Base-by-base conservation (phyloP, 1,140 invertebrate species). In the Gonatopus flavifemur region DNA sequence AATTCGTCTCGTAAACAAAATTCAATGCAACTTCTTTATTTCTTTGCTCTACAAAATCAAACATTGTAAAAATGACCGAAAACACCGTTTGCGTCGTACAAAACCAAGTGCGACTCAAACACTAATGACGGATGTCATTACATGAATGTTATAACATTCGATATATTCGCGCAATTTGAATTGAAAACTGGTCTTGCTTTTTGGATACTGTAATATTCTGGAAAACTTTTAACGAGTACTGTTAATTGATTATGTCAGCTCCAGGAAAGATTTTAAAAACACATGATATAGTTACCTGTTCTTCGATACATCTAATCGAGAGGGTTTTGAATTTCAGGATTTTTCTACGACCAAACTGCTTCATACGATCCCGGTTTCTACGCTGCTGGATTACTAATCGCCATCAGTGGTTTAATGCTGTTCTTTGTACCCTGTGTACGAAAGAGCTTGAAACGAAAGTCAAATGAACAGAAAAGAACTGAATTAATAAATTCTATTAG, bases 361-460 rank as follows among this genome's bases (percentile, higher is more conserved):
- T 89, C 90, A 4, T 96, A 95, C 72, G 78, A 90, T 65, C 86
- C 88, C 12, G 91, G 88, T 3, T 97, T 96, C 72, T 85, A 86
- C 46, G 78, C 93, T 30, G 87, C 90, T 7, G 94, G 94, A 2
- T 68, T 81, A 2, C 87, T 90, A 70, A 93, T 98, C 33, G 85
- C 87, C 1, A 40, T 93, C 16, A 94, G 92, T 74, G 95, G 96
- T 8, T 16, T 92, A 5, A 93, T 98, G 77, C 80, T 98, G 31
- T 97, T 93, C 72, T 69, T 85, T 35, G 89, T 97, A 64, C 94
- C 94, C 2, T 76, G 83, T n/a, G 63, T 96, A 21, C 86, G 91
- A 72, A 80, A 80, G 48, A 71, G 76, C 3, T 10, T 58, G 13
- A 49, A 42, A 43, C 44, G 10, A 30, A 31, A 56, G 30, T 16